These are phyloP conservation scores for Theristus sp. DNA, from an alignment of 2,888 invertebrate genomes.

Conservation along the genomic window DNA sequence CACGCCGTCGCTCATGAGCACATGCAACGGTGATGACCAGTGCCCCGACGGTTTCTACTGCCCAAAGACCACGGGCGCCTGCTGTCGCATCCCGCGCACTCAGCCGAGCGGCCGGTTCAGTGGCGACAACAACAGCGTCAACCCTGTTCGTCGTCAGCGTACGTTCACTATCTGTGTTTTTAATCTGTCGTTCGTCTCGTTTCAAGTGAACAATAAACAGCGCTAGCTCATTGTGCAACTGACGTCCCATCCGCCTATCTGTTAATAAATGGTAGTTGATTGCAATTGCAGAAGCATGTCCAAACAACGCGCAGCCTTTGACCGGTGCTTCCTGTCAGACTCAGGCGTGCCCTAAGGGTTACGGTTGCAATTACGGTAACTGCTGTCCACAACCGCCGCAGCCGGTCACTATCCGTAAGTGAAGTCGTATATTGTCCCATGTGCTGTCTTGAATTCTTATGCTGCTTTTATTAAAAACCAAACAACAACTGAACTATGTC, in stretches of 20 bases:
- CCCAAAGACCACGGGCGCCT: constrained; percentile 13
- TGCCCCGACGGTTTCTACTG: constrained; percentile 19
- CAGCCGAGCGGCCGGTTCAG: neutral
- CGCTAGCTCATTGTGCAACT: too few relatives aligned
- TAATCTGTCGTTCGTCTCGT: too few relatives aligned
- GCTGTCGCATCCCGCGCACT: constrained; percentile 7
- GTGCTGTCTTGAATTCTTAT: too few relatives aligned
- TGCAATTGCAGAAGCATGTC: neutral
- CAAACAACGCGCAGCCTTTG: neutral
- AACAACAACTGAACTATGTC: too few relatives aligned
- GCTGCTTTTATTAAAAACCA: too few relatives aligned
- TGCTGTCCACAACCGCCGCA: constrained; percentile 14
- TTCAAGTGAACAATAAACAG: too few relatives aligned
- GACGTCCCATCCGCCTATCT: too few relatives aligned
- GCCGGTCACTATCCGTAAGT: neutral
- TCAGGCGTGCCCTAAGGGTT: constrained; percentile 19
- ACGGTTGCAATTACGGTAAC: constrained; percentile 24
- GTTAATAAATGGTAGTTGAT: too few relatives aligned
- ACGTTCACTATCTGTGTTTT: neutral
- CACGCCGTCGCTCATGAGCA: constrained; percentile 5
- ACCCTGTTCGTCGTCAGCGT: neutral
- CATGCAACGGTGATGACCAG: constrained; percentile 15
- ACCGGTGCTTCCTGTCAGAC: neutral
- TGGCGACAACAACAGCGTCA: neutral
- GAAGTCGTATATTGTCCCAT: neutral